A percentile compares a stretch with the other conserved stretches of the same genome.
Conservation (phyloP, 2,888 invertebrate genomes). For the Deroplatys truncata region DNA sequence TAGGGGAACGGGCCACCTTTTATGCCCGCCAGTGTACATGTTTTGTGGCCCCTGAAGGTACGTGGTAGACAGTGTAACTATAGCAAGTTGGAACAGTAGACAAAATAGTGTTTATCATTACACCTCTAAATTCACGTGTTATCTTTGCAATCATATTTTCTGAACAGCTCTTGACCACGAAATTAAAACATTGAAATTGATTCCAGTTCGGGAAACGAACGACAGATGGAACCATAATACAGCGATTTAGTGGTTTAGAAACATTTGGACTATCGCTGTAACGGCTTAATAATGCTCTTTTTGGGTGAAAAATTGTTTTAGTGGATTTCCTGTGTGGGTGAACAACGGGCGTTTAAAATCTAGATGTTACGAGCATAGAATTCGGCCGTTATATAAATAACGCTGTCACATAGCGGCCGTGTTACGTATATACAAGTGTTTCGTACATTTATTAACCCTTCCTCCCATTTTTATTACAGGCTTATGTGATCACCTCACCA, state of each 20-base stretch:
- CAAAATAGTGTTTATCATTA: too few relatives aligned
- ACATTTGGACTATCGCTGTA: neutral
- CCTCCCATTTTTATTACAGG: neutral
- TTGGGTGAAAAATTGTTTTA: neutral
- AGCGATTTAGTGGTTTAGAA: neutral
- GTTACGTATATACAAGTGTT: neutral
- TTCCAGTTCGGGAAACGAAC: neutral
- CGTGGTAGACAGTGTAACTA: too few relatives aligned
- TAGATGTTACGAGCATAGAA: neutral
- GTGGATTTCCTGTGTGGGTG: neutral
- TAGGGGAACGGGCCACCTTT: too few relatives aligned
- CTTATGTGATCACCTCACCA: neutral
- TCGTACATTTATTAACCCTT: neutral
- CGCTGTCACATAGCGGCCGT: neutral
- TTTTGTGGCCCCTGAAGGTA: too few relatives aligned
- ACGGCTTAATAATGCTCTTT: neutral
- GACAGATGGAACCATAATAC: neutral
- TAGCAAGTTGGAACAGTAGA: too few relatives aligned
- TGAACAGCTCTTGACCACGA: neutral
- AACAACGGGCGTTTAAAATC: neutral
- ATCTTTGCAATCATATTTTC: too few relatives aligned
- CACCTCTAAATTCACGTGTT: too few relatives aligned
- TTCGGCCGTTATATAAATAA: neutral
- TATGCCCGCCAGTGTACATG: too few relatives aligned
- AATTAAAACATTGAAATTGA: neutral